Conservation (phyloP, 1,140 invertebrate genomes). For the Dufourea novaeangliae region DNA sequence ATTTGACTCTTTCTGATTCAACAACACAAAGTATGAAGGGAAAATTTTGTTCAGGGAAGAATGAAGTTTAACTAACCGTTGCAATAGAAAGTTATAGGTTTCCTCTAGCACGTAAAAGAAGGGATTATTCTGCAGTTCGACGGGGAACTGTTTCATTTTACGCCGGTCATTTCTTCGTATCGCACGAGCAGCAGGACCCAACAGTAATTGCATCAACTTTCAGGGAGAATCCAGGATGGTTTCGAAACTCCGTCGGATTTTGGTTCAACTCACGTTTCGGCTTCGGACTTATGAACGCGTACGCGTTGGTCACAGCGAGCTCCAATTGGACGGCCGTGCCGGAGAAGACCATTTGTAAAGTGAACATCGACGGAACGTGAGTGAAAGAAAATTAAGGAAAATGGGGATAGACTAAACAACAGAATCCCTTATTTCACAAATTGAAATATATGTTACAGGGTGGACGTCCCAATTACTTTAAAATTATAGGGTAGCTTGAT, state of each 20-base stretch:
- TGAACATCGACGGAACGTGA: constrained; percentile 53
- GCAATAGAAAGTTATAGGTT: background rate
- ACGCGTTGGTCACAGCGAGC: constrained; percentile 88
- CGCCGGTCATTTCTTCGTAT: constrained; percentile 15
- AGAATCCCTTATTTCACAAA: no score
- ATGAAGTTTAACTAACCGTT: background rate
- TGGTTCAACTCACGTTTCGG: constrained; percentile 91
- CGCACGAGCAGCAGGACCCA: background rate
- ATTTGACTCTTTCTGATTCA: background rate
- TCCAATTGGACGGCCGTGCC: constrained; percentile 91
- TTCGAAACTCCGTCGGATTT: constrained; percentile 87
- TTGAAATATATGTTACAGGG: no score
- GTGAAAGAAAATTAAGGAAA: background rate
- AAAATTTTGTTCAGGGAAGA: background rate
- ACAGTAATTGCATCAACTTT: constrained; percentile 55
- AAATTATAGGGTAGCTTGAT: no score
- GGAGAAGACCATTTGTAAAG: constrained; percentile 84
- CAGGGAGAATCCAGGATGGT: constrained; percentile 88
- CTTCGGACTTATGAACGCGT: constrained; percentile 95
- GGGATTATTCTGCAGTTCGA: background rate
- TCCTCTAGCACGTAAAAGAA: constrained; percentile 1
- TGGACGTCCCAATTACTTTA: no score
- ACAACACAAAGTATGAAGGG: background rate
- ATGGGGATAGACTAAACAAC: no score
- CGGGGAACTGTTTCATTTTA: constrained; percentile 11